Base-by-base conservation (phyloP, 64 coral and sea anemone species). In the Trachythela sp. region DNA sequence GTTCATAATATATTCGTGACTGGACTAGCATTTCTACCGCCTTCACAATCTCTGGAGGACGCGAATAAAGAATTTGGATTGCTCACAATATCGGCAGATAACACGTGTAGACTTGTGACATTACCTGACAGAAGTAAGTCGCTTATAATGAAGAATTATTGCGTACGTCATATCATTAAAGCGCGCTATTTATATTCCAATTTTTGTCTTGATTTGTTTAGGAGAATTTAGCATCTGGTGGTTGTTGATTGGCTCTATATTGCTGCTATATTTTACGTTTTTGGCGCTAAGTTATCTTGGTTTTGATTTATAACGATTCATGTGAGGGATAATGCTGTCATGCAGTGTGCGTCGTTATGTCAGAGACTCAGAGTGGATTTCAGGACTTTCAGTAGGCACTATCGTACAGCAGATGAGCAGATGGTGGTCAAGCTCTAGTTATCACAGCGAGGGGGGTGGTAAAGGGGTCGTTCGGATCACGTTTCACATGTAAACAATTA, bases 1-100 rank as follows among this genome's bases (percentile, higher is more conserved):
- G 96, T 99, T 2, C 96, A 99, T 54, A 99, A 91, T 80, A 99
- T 99, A 7, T 99, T 99, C 85, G 93, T 99, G 2, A 99, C 96
- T 77, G 96, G 96, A 43, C 89, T 99, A 9, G 70, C 84, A 34
- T 99, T 99, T 90, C 48, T 94, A 41, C 96, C 91, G 13, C 86
- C 85, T 9, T 99, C 96, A 26, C 88, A 88, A 76, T 86, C 94
- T 1, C 58, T 99, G 11, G 91, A 91, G 48, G 76, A 91, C 54
- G 88, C 94, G 40, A 91, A 84, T n/a, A 90, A 85, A 40, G 96
- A 99, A 91, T 54, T 92, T 22, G 96, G 93, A 31, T 68, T 99
- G 9, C 70, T 99, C 9, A 99, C 93, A 33, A 99, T 99, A 89
- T 99, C 96, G 39, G 96, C 96, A 76, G 96, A 99, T 83, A 91